Conservation (phyloP, 2,113 vertebrate genomes). For the Lasiurus cinereus region DNA sequence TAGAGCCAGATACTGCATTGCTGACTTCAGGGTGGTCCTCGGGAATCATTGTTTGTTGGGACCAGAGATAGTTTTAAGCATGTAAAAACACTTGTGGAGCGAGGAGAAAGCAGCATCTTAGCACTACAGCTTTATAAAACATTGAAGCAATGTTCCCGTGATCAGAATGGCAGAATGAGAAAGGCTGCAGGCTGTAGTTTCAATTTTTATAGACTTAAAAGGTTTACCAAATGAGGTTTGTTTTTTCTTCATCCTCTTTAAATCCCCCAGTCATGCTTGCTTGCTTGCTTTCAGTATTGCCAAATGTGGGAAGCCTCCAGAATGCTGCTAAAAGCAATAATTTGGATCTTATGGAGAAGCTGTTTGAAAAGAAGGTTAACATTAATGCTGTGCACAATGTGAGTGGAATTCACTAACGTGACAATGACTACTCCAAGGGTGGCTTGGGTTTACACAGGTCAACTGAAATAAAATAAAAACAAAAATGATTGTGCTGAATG, state of each 20-base stretch:
- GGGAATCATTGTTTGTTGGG: conserved; percentile 31
- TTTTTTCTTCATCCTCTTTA: background rate
- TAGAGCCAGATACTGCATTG: background rate
- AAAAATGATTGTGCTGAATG: background rate
- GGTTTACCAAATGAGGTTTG: background rate
- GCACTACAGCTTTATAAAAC: background rate
- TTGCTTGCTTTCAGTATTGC: conserved; percentile 70
- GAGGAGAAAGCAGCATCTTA: background rate
- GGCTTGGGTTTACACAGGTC: background rate
- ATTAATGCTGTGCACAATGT: conserved; percentile 71
- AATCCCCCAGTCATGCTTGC: background rate
- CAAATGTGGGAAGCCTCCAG: conserved; percentile 72
- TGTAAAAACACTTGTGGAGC: conserved; percentile 14
- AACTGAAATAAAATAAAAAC: conserved; percentile 11
- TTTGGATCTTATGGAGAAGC: conserved; percentile 77
- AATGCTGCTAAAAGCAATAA: conserved; percentile 74
- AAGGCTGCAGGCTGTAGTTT: background rate
- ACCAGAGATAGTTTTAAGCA: conserved; percentile 49
- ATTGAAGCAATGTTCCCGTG: background rate
- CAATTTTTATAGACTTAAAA: background rate
- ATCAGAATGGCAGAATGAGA: background rate
- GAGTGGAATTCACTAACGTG: conserved; percentile 48
- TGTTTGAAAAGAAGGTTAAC: conserved; percentile 76
- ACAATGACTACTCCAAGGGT: background rate
- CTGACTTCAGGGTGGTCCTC: conserved; percentile 53